These are phyloP conservation scores for Sinella curviseta DNA, from an alignment of 1,140 invertebrate species.

Conservation along the genomic window DNA sequence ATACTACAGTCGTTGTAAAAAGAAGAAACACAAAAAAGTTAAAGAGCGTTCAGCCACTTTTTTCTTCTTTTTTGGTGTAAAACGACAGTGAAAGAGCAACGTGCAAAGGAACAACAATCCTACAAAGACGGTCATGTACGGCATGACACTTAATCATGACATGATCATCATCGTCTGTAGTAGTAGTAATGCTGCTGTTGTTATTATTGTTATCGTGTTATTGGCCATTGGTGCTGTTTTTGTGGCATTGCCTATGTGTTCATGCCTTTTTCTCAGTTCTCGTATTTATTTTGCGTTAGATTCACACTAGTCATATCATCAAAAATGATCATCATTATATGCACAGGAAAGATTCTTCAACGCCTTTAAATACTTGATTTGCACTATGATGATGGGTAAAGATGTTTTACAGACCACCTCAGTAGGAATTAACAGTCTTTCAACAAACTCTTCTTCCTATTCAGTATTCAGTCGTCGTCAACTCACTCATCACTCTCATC, in stretches of 20 bases:
- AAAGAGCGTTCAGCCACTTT: background rate
- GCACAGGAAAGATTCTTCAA: too few relatives aligned
- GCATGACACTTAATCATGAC: conserved; percentile 25
- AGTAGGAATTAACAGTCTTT: background rate
- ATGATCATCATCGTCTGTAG: background rate
- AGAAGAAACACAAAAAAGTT: background rate
- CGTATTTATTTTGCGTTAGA: background rate
- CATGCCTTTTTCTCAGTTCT: background rate
- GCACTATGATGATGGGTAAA: background rate
- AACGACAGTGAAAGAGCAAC: background rate
- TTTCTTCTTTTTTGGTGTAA: background rate
- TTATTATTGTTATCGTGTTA: background rate
- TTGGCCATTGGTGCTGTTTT: background rate
- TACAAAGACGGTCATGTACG: conserved; percentile 18
- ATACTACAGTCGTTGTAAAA: background rate
- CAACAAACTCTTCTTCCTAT: background rate
- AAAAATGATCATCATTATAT: too few relatives aligned
- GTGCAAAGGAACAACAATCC: conserved; percentile 7
- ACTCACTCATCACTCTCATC: background rate
- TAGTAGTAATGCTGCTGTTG: conserved; percentile 10
- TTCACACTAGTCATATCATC: too few relatives aligned
- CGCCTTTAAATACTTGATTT: too few relatives aligned
- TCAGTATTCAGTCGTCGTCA: background rate
- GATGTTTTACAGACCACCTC: conserved; percentile 1
- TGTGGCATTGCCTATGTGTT: too few relatives aligned